Percentiles rank a stretch among this genome's conserved stretches.
phyloP scores from a whole-genome alignment of 2,888 invertebrate genomes.

The Epistrophe grossulariae region DNA sequence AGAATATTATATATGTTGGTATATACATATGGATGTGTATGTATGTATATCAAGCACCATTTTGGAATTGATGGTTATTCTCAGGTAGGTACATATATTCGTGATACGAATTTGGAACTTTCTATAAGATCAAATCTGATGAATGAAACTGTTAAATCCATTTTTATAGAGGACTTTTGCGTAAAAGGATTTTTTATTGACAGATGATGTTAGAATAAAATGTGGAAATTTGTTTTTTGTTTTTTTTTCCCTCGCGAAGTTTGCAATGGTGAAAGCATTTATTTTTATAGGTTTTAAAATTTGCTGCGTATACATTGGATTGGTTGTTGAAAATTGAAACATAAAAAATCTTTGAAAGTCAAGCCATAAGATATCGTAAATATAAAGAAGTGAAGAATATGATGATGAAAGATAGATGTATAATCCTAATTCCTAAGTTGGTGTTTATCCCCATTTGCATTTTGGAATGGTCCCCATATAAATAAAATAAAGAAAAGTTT shows the following conservation, averaged over 20 bases:
- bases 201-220: slow-evolving; percentile 21
- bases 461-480: too few relatives aligned
- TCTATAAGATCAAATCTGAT: slow-evolving; percentile 14
- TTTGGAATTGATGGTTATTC: slow-evolving; percentile 44
- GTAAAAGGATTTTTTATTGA: slow-evolving; percentile 18
- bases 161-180: neutral
- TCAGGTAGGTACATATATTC: slow-evolving; percentile 15
- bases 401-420: neutral
- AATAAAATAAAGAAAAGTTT: too few relatives aligned
- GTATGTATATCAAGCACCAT: neutral
- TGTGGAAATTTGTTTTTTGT: neutral
- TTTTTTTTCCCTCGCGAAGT: neutral
- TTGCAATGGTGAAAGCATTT: slow-evolving; percentile 18
- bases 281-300: slow-evolving; percentile 11
- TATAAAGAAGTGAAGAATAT: neutral
- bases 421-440: too few relatives aligned
- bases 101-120: slow-evolving; percentile 44
- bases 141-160: slow-evolving; percentile 8
- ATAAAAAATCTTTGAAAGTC: neutral
- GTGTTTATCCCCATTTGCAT: too few relatives aligned
- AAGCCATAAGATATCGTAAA: neutral
- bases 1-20: neutral
- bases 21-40: too few relatives aligned
- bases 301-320: neutral
- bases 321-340: slow-evolving; percentile 8